Conservation (phyloP, 1,140 invertebrate genomes). For the Drosophila ercepeae region DNA sequence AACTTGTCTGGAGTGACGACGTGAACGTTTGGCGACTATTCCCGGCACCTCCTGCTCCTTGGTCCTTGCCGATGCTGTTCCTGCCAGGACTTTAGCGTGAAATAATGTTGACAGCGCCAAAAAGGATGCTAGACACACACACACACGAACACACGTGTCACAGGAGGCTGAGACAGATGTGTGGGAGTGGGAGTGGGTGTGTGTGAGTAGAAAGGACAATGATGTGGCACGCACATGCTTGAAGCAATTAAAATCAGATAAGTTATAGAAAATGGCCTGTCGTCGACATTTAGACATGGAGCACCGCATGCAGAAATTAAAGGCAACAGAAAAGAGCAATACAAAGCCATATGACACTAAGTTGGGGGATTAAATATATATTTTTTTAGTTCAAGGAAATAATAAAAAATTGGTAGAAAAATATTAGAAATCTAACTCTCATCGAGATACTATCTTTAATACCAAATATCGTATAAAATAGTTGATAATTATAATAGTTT, state of each 20-base stretch:
- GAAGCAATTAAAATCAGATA: constrained; percentile 82
- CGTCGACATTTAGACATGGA: constrained; percentile 77
- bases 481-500: too few species aligned
- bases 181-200: not conserved
- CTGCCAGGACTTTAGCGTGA: constrained; percentile 44
- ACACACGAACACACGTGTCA: constrained; percentile 22
- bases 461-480: too few species aligned
- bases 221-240: constrained; percentile 76
- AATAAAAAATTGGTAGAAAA: too few species aligned
- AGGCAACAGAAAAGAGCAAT: not conserved
- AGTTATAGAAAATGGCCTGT: constrained; percentile 81
- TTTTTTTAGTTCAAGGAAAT: not conserved
- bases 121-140: constrained; percentile 52
- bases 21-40: constrained; percentile 48
- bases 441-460: too few species aligned
- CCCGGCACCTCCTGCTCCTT: constrained; percentile 20
- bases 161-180: constrained; percentile 5
- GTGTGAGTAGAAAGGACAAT: constrained; percentile 29
- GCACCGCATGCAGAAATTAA: constrained; percentile 9
- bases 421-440: too few species aligned
- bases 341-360: not conserved
- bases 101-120: constrained; percentile 75
- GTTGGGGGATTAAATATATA: not conserved
- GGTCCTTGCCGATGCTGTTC: constrained; percentile 3
- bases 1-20: constrained; percentile 66